Percentiles rank a stretch among this genome's conserved stretches.
Conservation (phyloP, 2,113 vertebrate genomes). For the Sapayoa aenigma region DNA sequence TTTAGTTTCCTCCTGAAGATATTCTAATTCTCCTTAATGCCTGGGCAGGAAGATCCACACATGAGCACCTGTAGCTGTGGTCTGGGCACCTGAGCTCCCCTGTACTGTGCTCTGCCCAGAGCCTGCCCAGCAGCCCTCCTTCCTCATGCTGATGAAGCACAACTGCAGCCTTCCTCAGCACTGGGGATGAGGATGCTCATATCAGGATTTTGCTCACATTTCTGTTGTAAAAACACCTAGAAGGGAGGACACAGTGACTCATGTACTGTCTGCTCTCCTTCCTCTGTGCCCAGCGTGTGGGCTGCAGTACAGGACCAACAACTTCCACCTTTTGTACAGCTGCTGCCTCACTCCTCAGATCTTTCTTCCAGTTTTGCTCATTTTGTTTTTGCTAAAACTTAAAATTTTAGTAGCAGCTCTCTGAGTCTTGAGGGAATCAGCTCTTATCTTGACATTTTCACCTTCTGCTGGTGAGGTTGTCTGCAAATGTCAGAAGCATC, state of each 20-base stretch:
- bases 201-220: conserved; percentile 17
- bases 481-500: not conserved
- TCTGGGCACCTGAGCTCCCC: not conserved
- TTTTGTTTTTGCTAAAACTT: not conserved
- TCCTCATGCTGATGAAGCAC: conserved; percentile 16
- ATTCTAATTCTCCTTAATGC: not conserved
- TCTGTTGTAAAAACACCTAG: conserved; percentile 39
- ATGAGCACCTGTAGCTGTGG: not conserved
- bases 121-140: conserved; percentile 59
- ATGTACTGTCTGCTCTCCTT: not conserved
- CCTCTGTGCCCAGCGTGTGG: not conserved
- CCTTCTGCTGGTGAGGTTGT: not conserved
- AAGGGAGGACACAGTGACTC: not conserved
- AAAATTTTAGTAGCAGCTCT: not conserved
- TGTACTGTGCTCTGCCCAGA: not conserved
- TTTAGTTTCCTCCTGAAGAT: not conserved
- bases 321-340: conserved; percentile 14
- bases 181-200: not conserved
- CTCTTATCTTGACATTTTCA: not conserved
- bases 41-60: conserved; percentile 41
- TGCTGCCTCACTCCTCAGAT: not conserved
- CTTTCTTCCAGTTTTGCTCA: not conserved
- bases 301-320: not conserved
- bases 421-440: not conserved
- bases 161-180: conserved; percentile 5